phyloP scores from a whole-genome alignment of 1,140 invertebrate genomes.

The Plectrocnemia conspersa region DNA sequence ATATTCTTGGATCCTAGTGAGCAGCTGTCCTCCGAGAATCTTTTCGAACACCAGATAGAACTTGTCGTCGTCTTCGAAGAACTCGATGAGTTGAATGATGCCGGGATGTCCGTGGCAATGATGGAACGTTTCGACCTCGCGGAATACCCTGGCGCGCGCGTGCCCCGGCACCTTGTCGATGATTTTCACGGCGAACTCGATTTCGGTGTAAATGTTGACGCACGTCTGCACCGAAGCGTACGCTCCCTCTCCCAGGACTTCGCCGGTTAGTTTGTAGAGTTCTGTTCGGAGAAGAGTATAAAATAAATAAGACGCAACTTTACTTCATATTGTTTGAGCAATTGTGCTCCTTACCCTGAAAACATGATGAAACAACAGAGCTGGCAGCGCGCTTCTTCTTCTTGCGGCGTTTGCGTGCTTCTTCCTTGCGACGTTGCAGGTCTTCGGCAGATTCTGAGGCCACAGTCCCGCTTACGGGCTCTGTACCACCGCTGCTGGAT shows the following conservation, averaged over 20 bases:
- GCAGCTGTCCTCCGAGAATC: slow-evolving; percentile 85
- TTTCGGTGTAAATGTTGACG: slow-evolving; percentile 81
- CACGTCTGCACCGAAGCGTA: slow-evolving; percentile 95
- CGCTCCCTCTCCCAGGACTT: slow-evolving; percentile 92
- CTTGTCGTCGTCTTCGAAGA: slow-evolving; percentile 94
- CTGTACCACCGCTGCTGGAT: slow-evolving; percentile 8
- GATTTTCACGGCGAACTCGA: slow-evolving; percentile 96
- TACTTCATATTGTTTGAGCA: too few species aligned
- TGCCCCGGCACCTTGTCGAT: slow-evolving; percentile 93
- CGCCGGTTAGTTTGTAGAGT: slow-evolving; percentile 90
- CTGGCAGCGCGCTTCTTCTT: slow-evolving; percentile 85
- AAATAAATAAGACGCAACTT: slow-evolving; percentile 5
- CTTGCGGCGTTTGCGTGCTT: slow-evolving; percentile 76
- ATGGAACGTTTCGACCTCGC: slow-evolving; percentile 98
- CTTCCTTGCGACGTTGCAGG: slow-evolving; percentile 71
- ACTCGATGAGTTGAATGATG: slow-evolving; percentile 95
- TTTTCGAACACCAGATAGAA: slow-evolving; percentile 99
- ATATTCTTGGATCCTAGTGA: slow-evolving; percentile 88
- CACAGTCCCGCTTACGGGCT: slow-evolving; percentile 32
- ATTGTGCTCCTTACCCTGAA: slow-evolving; percentile 63
- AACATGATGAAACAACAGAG: slow-evolving; percentile 80
- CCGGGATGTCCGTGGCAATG: slow-evolving; percentile 94
- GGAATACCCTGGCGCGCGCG: slow-evolving; percentile 88
- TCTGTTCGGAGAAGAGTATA: slow-evolving; percentile 56
- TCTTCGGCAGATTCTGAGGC: slow-evolving; percentile 53